These are phyloP conservation scores for Heliopora coerulea DNA, from an alignment of 92 coral and sea anemone species.

Conservation along the genomic window DNA sequence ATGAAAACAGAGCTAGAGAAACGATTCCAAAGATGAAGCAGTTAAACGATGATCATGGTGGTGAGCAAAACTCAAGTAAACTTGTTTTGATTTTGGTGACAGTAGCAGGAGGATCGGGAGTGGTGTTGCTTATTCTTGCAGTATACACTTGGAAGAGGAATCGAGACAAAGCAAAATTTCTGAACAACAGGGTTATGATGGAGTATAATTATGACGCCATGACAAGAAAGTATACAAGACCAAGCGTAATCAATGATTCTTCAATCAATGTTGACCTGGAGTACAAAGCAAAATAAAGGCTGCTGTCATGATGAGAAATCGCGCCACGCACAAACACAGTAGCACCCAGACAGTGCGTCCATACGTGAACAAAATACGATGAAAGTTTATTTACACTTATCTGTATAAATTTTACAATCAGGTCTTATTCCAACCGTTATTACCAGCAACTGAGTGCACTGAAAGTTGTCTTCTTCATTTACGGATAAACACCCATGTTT, in stretches of 20 bases:
- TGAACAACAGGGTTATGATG: constrained; percentile 16
- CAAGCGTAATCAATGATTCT: constrained; percentile 44
- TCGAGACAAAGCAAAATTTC: background rate
- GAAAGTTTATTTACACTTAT: background rate
- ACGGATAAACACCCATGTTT: background rate
- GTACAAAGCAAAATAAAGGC: background rate
- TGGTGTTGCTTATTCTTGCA: background rate
- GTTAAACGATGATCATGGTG: background rate
- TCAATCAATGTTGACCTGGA: constrained; percentile 39
- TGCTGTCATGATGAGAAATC: background rate
- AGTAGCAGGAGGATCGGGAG: background rate
- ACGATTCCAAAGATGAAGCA: background rate
- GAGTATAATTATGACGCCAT: background rate
- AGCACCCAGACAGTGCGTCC: no score
- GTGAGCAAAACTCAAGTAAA: background rate
- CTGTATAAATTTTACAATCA: no score
- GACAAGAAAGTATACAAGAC: background rate
- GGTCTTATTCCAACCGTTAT: no score
- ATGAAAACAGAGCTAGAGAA: background rate
- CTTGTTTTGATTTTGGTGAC: background rate
- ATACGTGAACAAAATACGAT: no score
- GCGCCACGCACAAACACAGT: background rate
- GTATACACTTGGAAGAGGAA: background rate
- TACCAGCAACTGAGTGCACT: no score
- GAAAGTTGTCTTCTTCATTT: no score